phyloP scores from a whole-genome alignment of 2,113 vertebrate species.

The Ellobius talpinus region DNA sequence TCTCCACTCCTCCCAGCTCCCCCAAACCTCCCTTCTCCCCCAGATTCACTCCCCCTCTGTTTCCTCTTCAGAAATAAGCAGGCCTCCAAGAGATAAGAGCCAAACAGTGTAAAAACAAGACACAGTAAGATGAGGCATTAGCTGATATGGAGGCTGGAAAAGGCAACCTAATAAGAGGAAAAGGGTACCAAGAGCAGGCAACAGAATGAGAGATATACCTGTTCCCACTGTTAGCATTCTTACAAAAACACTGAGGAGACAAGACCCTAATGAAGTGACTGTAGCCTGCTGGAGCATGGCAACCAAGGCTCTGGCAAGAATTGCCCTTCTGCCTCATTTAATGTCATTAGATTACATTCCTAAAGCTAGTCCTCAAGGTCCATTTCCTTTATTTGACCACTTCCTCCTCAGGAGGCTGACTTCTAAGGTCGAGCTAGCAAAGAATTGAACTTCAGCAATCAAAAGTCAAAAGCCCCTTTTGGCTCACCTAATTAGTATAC shows the following conservation, averaged over 20 bases:
- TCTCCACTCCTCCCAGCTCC: not conserved
- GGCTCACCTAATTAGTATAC: not conserved
- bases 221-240: not conserved
- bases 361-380: not conserved
- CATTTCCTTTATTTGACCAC: not conserved
- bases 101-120: not conserved
- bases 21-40: not conserved
- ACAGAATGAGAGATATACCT: no score
- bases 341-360: not conserved
- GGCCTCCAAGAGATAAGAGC: accelerated
- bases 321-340: not conserved
- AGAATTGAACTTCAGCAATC: not conserved
- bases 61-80: not conserved
- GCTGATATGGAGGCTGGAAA: not conserved
- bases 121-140: not conserved
- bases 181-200: not conserved
- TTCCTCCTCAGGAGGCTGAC: not conserved
- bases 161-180: not conserved
- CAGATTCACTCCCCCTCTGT: not conserved
- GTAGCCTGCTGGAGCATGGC: not conserved
- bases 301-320: not conserved
- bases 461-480: not conserved
- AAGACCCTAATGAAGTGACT: accelerated
- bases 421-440: not conserved
- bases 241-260: not conserved